Evolutionary conservation across 2,888 invertebrate genomes (phyloP).

Genomic region (Emmelina monodactyla): DNA sequence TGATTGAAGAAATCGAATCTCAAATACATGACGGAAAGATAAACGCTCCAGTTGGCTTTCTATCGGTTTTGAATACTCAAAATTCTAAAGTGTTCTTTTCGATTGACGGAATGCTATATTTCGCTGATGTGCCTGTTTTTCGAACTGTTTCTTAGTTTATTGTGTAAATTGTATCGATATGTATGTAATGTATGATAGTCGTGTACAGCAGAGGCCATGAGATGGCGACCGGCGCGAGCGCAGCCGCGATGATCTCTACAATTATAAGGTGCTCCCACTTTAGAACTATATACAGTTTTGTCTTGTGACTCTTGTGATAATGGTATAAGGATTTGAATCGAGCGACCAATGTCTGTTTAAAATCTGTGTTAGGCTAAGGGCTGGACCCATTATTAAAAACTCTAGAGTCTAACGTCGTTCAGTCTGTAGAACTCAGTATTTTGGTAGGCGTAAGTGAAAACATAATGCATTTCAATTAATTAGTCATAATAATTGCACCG

Average conservation of each 20-base stretch:
- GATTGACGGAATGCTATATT: slow-evolving; percentile 17
- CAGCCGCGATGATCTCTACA: slow-evolving; percentile 58
- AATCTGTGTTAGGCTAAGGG: slow-evolving; percentile 43
- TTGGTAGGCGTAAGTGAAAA: slow-evolving; percentile 21
- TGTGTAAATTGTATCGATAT: slow-evolving; percentile 55
- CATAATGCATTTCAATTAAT: slow-evolving; percentile 48
- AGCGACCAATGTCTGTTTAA: slow-evolving; percentile 54
- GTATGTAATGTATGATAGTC: slow-evolving; percentile 53
- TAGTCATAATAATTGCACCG: no score
- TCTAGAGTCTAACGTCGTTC: slow-evolving; percentile 17
- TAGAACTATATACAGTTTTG: slow-evolving; percentile 54
- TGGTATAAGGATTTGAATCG: slow-evolving; percentile 43
- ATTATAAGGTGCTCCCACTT: slow-evolving; percentile 67
- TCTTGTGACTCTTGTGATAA: slow-evolving; percentile 63
- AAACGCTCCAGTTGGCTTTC: slow-evolving; percentile 37
- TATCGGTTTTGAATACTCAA: slow-evolving; percentile 46
- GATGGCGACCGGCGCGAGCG: slow-evolving; percentile 33
- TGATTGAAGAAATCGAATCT: slow-evolving; percentile 6
- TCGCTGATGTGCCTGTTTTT: slow-evolving; percentile 42
- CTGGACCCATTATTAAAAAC: slow-evolving; percentile 34
- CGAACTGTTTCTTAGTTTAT: slow-evolving; percentile 13
- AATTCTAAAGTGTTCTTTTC: background rate
- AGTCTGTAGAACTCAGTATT: slow-evolving; percentile 6
- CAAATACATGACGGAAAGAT: slow-evolving; percentile 22
- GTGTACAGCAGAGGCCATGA: slow-evolving; percentile 53